These are phyloP conservation scores for Cotesia congregata DNA, from an alignment of 2,888 invertebrate genomes.

Conservation along the genomic window DNA sequence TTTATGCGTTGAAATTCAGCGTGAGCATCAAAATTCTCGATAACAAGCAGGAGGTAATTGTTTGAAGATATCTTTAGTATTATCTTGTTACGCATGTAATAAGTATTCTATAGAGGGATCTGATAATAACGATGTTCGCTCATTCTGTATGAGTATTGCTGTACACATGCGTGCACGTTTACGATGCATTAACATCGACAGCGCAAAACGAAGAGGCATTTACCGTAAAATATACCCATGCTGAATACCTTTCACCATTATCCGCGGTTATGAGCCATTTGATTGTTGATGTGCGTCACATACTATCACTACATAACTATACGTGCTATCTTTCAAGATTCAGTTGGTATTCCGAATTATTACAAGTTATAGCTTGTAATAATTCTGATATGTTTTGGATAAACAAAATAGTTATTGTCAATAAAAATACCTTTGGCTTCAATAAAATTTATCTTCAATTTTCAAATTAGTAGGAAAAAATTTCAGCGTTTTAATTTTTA, in stretches of 20 bases:
- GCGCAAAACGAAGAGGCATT: conserved; percentile 20
- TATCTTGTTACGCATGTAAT: conserved; percentile 9
- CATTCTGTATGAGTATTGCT: conserved; percentile 11
- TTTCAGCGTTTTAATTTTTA: no score
- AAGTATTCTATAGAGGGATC: conserved; percentile 8
- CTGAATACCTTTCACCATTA: background rate
- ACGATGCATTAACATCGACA: conserved; percentile 16
- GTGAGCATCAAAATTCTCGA: background rate
- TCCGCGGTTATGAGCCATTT: conserved; percentile 11
- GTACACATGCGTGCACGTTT: conserved; percentile 1
- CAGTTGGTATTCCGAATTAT: background rate
- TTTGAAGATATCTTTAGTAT: conserved; percentile 16
- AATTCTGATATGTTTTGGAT: background rate
- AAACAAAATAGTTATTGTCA: background rate
- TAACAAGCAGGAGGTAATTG: background rate
- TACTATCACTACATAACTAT: background rate
- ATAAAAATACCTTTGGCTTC: no score
- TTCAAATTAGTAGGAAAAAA: no score
- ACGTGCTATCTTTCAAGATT: background rate
- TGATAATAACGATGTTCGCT: background rate
- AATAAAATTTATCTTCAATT: no score
- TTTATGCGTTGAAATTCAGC: background rate
- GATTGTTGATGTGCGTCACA: background rate
- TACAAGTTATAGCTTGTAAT: background rate
- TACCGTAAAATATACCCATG: background rate